Percentiles rank a stretch among this genome's conserved stretches.
These are phyloP conservation scores for Sinotaia quadrata DNA, from an alignment of 2,888 invertebrate species.

Conservation along the genomic window DNA sequence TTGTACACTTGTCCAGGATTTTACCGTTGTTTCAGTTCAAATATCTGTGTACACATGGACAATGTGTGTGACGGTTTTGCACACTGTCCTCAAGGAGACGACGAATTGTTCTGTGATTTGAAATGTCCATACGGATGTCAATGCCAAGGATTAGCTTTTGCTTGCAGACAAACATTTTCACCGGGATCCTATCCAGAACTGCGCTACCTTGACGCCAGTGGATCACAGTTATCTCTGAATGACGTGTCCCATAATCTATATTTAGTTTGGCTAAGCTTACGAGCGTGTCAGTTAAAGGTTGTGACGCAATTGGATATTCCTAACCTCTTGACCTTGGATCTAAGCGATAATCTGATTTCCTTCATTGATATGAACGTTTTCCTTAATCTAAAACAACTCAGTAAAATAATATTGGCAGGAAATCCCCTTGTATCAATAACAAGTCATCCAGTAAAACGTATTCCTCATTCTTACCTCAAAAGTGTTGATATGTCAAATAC, in stretches of 20 bases:
- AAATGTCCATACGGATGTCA: constrained; percentile 15
- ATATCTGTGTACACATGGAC: too few species aligned
- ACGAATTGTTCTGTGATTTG: constrained; percentile 3
- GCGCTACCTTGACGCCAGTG: constrained; percentile 6
- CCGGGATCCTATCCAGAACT: neutral
- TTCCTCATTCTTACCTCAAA: neutral
- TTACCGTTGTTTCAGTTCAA: too few species aligned
- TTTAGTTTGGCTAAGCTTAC: neutral
- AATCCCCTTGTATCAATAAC: neutral
- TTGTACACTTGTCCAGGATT: constrained; percentile 5
- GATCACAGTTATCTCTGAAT: neutral
- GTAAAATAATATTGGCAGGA: neutral
- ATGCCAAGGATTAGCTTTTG: too few species aligned
- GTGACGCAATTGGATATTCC: neutral
- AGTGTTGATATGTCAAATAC: neutral
- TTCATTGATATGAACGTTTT: neutral
- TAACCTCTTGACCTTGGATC: neutral
- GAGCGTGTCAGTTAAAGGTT: neutral
- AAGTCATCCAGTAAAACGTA: neutral
- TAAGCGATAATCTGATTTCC: neutral
- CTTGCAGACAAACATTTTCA: neutral
- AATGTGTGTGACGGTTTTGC: too few species aligned
- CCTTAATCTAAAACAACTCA: neutral
- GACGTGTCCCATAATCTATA: neutral
- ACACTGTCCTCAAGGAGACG: constrained; percentile 3